Conservation (phyloP, 2,888 invertebrate species). For the Monoplex corrugatus region DNA sequence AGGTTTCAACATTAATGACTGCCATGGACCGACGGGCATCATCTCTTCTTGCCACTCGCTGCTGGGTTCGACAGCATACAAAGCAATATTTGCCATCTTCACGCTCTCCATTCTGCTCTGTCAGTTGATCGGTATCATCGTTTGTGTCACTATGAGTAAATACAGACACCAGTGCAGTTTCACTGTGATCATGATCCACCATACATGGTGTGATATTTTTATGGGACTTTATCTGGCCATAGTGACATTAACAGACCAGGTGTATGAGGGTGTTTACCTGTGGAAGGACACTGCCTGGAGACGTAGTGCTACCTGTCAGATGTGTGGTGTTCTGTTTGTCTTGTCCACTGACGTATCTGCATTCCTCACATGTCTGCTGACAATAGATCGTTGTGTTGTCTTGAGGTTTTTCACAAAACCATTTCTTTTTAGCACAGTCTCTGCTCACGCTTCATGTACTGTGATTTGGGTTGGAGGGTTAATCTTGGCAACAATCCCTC, state of each 20-base stretch:
- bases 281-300: neutral
- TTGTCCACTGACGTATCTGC: neutral
- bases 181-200: neutral
- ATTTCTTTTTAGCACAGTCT: neutral
- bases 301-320: neutral
- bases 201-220: neutral
- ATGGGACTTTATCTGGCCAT: neutral
- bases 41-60: neutral
- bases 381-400: neutral
- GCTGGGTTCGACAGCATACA: neutral
- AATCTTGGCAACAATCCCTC: neutral
- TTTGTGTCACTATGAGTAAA: neutral
- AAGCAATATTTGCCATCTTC: neutral
- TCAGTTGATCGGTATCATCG: neutral
- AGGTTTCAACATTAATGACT: neutral
- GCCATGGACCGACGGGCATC: neutral
- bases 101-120: neutral
- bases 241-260: slow-evolving; percentile 5
- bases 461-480: slow-evolving; percentile 17
- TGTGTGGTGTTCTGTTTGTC: neutral
- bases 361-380: slow-evolving; percentile 3
- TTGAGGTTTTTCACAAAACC: neutral
- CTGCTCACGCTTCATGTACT: neutral
- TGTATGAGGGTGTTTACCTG: neutral
- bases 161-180: neutral